Evolutionary conservation across 2,113 vertebrate genomes (phyloP).

Genomic region (Gila orcuttii): DNA sequence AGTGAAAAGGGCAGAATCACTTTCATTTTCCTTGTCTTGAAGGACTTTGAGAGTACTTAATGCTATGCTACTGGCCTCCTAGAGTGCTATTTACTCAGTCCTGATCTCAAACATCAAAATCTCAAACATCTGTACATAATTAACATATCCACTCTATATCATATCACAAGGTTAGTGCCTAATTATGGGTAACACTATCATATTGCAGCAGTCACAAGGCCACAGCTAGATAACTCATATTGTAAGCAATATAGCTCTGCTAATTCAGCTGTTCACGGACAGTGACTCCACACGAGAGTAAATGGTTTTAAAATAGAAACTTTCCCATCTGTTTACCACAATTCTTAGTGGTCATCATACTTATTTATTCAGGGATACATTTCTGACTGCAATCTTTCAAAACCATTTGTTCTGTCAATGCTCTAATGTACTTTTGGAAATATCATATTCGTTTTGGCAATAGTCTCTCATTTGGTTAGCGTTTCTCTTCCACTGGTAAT

Average conservation of each 20-base stretch:
- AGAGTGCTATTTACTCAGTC: not conserved
- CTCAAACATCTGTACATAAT: not conserved
- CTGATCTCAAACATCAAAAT: not conserved
- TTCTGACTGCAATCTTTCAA: not conserved
- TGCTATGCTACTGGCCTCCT: not conserved
- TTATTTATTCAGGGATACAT: not conserved
- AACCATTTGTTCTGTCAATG: not conserved
- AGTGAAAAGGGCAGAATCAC: not conserved
- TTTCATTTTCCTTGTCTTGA: not conserved
- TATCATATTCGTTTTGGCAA: not conserved
- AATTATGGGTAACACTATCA: conserved; percentile 39
- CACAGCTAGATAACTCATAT: not conserved
- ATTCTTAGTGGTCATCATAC: not conserved
- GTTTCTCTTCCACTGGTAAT: not conserved
- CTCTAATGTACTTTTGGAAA: conserved; percentile 4
- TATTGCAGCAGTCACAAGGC: not conserved
- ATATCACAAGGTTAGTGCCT: not conserved
- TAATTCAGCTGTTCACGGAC: not conserved
- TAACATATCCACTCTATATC: not conserved
- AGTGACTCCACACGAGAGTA: not conserved
- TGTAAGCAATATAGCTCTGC: not conserved
- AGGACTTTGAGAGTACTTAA: not conserved
- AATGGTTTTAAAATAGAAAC: not conserved
- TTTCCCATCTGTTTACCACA: not conserved
- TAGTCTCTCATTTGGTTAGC: not conserved